Evolutionary conservation across 2,888 invertebrate genomes (phyloP).

Genomic region (Pandemis cinnamomeana): DNA sequence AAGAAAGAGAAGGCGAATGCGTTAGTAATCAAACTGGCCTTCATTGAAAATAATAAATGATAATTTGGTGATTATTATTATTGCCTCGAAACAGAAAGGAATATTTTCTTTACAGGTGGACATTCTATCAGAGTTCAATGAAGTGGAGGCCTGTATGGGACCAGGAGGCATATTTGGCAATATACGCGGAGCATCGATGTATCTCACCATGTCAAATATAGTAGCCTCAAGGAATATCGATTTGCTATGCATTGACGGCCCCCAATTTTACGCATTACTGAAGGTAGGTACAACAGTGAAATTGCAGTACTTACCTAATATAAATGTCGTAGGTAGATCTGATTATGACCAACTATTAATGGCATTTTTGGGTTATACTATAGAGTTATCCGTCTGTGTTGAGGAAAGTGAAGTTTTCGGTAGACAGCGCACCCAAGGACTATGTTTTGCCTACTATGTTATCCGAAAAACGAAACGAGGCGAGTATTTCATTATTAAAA

Average conservation of each 20-base stretch:
- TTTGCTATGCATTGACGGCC: conserved; percentile 73
- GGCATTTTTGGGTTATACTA: conserved; percentile 44
- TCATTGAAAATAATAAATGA: no score
- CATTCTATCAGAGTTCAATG: conserved; percentile 70
- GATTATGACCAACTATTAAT: no score
- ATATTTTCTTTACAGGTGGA: conserved; percentile 63
- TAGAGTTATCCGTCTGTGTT: conserved; percentile 79
- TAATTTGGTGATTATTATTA: no score
- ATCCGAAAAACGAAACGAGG: conserved; percentile 53
- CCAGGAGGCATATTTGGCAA: conserved; percentile 82
- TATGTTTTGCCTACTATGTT: conserved; percentile 75
- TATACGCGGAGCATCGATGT: conserved; percentile 71
- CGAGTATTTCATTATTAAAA: not conserved
- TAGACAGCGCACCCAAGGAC: conserved; percentile 71
- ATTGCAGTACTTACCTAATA: not conserved
- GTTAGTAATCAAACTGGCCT: no score
- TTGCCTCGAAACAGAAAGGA: not conserved
- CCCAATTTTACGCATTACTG: conserved; percentile 75
- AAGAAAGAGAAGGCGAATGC: no score
- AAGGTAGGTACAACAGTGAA: conserved; percentile 59
- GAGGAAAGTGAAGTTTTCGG: conserved; percentile 70
- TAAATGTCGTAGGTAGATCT: no score
- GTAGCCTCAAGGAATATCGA: conserved; percentile 80
- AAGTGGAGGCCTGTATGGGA: conserved; percentile 80
- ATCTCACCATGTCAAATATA: conserved; percentile 74